Base-by-base conservation (phyloP, 2,113 vertebrate species). In the Semnornis frantzii region DNA sequence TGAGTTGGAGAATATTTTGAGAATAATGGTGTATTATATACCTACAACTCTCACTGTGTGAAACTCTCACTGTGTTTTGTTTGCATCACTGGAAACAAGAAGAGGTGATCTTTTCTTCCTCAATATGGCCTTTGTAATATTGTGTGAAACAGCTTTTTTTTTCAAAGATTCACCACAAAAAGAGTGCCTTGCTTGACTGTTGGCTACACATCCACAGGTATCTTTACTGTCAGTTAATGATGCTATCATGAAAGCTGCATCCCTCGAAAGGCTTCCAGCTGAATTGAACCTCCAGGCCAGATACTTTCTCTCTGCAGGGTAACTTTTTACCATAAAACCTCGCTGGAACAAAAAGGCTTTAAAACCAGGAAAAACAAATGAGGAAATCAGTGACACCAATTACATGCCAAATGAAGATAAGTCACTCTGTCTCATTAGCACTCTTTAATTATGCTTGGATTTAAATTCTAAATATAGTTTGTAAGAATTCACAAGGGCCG, bases 361-460 rank as follows among this genome's bases (percentile, higher is more conserved):
- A 93, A 92, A 95, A 81, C 77, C 44, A 85, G 70, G 75, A 93
- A 96, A 94, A 95, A 94, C 63, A 89, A 91, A 94, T 71, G 89
- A 95, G 82, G 89, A 95, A 93, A 95, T 94, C 94, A 95, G 87
- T 54, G 69, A 71, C 52, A 93, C 57, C 89, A 95, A 93, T 96
- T 93, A 93, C 50, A 64, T 0, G 4, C 46, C 75, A 94, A 92
- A 94, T 74, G 89, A 95, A 95, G 82, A 71, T 96, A 93, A 96
- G 89, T 73, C 84, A 82, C 64, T 87, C 89, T 95, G 87, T 74
- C 89, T 95, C 89, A 92, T 95, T 96, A 95, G 84, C 78, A 68
- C 83, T 91, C 84, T 87, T 94, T 96, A 94, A 94, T 92, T 93
- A 91, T 89, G 75, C 89, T 93, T 85, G 82, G 82, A 96, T 94